Conservation (phyloP, 2,113 vertebrate genomes). For the Oreotrochilus melanogaster region DNA sequence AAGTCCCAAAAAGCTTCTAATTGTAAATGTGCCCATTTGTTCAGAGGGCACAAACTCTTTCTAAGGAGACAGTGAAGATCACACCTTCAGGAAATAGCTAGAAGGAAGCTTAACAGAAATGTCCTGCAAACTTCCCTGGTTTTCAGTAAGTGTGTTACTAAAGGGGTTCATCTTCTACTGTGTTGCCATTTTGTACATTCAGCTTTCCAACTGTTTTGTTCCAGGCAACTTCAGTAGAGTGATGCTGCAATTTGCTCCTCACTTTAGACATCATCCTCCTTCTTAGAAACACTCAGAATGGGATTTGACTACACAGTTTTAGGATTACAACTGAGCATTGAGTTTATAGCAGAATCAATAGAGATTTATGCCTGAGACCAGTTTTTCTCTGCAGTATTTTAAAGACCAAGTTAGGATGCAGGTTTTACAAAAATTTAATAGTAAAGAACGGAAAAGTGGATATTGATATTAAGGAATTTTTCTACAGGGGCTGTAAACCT, state of each 20-base stretch:
- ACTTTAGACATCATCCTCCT: background rate
- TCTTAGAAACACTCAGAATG: background rate
- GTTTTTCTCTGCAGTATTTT: background rate
- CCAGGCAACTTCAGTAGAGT: background rate
- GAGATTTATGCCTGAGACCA: background rate
- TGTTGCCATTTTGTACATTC: background rate
- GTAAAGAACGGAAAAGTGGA: background rate
- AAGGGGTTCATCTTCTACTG: background rate
- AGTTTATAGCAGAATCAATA: background rate
- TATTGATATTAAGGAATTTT: background rate
- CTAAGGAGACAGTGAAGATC: background rate
- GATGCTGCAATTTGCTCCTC: background rate
- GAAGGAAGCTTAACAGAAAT: background rate
- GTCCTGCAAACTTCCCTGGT: accelerated
- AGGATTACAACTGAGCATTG: background rate
- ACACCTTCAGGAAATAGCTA: background rate
- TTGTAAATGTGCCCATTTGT: background rate
- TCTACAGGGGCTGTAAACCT: background rate
- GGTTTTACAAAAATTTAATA: background rate
- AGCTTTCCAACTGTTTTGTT: background rate
- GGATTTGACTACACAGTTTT: background rate
- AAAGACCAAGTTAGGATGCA: background rate
- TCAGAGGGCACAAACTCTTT: background rate
- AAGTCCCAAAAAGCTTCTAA: background rate
- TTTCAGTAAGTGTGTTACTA: background rate